Evolutionary conservation across 2,888 invertebrate genomes (phyloP).

Genomic region (Caenorhabditis zanzibari): DNA sequence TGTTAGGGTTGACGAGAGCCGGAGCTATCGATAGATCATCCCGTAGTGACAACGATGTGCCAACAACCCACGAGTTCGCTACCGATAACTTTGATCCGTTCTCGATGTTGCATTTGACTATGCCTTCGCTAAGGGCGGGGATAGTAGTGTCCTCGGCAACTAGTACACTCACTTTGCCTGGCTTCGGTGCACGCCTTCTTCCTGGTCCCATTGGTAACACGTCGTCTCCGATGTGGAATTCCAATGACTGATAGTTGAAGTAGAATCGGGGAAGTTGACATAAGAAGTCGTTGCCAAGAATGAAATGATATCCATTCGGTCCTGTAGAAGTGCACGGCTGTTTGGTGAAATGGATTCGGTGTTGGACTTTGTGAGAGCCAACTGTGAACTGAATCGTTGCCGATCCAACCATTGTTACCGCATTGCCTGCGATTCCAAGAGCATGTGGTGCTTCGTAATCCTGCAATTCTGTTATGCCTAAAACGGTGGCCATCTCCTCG

Average conservation of each 20-base stretch:
- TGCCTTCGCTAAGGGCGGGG: constrained; percentile 3
- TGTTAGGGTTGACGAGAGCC: no score
- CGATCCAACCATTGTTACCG: constrained; percentile 21
- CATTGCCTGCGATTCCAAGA: background rate
- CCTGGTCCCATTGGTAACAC: constrained; percentile 2
- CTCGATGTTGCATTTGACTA: constrained; percentile 6
- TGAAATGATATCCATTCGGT: constrained; percentile 11
- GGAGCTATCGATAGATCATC: no score
- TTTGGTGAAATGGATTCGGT: constrained; percentile 8
- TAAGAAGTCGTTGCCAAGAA: constrained; percentile 40
- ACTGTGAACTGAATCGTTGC: constrained; percentile 4
- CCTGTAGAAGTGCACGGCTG: background rate
- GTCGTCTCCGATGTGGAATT: constrained; percentile 21
- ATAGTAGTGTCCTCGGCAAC: no score
- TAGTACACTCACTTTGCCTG: no score
- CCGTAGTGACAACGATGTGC: no score
- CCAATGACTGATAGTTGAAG: constrained; percentile 9
- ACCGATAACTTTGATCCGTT: background rate
- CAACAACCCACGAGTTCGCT: background rate
- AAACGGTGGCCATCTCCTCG: background rate
- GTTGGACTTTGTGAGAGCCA: background rate
- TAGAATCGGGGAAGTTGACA: constrained; percentile 14
- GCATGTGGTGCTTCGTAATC: background rate
- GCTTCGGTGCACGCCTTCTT: no score
- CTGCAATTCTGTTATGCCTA: background rate